Base-by-base conservation (phyloP, 1,140 invertebrate genomes). In the Magallana angulata region DNA sequence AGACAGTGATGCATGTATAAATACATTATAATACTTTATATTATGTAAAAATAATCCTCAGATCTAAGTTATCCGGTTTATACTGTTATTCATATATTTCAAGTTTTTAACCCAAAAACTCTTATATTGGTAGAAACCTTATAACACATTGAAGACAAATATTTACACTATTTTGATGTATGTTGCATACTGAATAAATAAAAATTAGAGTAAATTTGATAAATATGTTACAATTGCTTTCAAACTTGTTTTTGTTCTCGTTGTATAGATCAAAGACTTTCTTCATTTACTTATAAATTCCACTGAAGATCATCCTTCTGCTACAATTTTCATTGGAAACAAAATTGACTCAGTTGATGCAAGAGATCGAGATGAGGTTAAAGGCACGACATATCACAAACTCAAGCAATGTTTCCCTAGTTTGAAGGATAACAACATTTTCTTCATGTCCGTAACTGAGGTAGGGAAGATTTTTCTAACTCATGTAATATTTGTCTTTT, bases 321-420 rank as follows among this genome's bases (percentile, higher is more conserved):
- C 92, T 1, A 90, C 93, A 24, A 91, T 93, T 16, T 93, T 93
- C 64, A 90, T 93, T 14, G 91, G 92, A 71, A 93, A 93, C 87
- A 92, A 92, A 88, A 92, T 91, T 90, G 93, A 93, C 71, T 87
- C 89, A 14, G 90, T 93, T 3, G 85, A 87, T 1, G 60, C 85
- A 12, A 76, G 36, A 7, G 91, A 92, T 14, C 60, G 82, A 12
- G 85, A 90, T 7, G 85, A 90, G 57, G 91, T 93, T 6, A 80
- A 88, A 57, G 57, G 83, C 0, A 90, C 86, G 16, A 91, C 89
- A 7, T n/a, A 90, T 8, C 84, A 88, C 18, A 90, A 92, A 81
- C 86, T 93, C n/a, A 59, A 88, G 11, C 84, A 87, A 36, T 91
- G 90, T 16, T 90, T 89, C 36, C 91, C 91, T 2, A 90, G 90